Base-by-base conservation (phyloP, 2,797 vertebrate genomes). In the Microchirus variegatus region DNA sequence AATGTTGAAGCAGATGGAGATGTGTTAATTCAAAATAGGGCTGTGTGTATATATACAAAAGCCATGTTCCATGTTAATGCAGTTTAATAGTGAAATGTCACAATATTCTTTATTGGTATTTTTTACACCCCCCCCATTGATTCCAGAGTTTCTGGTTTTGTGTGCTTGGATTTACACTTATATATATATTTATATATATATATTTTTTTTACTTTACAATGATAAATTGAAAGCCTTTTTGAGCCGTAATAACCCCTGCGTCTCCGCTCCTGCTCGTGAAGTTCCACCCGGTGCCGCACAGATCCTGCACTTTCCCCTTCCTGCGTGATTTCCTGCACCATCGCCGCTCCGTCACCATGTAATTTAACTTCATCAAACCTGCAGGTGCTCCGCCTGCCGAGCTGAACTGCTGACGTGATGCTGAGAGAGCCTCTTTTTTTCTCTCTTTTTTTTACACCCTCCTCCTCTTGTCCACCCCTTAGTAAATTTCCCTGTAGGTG, bases 391-490 rank as follows among this genome's bases (percentile, higher is more conserved):
- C 37, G 1, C 57, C 44, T 16, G 0, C 17, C 50, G 65, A 72
- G 40, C 70, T 45, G 59, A 71, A 65, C 59, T 57, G 86, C 82
- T 81, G 81, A 86, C 40, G 13, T 61, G 54, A 70, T 77, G 60
- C 53, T 36, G 40, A n/a, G 10, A 37, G 40, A 63, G 59, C 18
- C 18, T 42, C 53, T 60, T 53, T 62, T 22, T 22, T n/a, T n/a
- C n/a, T n/a, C n/a, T n/a, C n/a, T n/a, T n/a, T n/a, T n/a, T n/a
- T n/a, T n/a, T n/a, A n/a, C 52, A 16, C 44, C 47, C 14, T 31
- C 31, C 14, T 31, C 31, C 31, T 31, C 31, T 9, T 2, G 44
- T 38, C 58, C 48, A 38, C 14, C 63, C 47, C 52, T 75, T 59
- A 63, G 49, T 70, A 54, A 58, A 78, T 77, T 58, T 57, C 52